These are phyloP conservation scores for Drosophila anomalata DNA, from an alignment of 2,888 invertebrate genomes.

Conservation along the genomic window DNA sequence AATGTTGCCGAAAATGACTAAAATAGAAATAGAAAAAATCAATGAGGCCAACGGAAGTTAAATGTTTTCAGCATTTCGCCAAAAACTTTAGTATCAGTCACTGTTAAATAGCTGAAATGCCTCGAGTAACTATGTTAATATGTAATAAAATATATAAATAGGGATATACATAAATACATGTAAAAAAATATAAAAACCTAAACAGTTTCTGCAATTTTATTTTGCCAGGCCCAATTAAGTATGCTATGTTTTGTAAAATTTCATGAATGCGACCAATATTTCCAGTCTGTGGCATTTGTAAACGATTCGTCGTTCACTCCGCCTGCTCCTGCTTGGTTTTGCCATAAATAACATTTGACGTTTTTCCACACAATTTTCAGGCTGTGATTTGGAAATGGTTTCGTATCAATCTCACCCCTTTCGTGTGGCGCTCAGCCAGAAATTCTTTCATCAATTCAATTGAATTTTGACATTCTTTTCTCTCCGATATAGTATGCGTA, in stretches of 20 bases:
- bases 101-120: background rate
- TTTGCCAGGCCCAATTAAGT: background rate
- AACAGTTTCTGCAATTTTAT: background rate
- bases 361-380: background rate
- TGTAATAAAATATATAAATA: background rate
- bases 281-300: slow-evolving; percentile 4
- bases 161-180: background rate
- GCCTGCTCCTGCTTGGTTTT: slow-evolving; percentile 5
- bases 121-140: background rate
- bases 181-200: background rate
- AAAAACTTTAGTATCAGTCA: slow-evolving; percentile 9
- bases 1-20: slow-evolving; percentile 23
- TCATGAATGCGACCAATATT: slow-evolving; percentile 6
- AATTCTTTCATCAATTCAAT: slow-evolving; percentile 53
- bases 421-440: slow-evolving; percentile 18
- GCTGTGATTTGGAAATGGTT: slow-evolving; percentile 37
- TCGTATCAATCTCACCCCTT: slow-evolving; percentile 49
- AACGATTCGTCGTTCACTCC: background rate
- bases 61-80: slow-evolving; percentile 9
- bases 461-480: slow-evolving; percentile 34
- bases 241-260: slow-evolving; percentile 28
- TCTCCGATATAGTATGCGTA: background rate
- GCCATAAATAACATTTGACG: slow-evolving; percentile 33
- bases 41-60: slow-evolving; percentile 47
- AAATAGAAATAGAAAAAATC: slow-evolving; percentile 59